phyloP scores from a whole-genome alignment of 2,113 vertebrate genomes.

The Lampris megalopsis region DNA sequence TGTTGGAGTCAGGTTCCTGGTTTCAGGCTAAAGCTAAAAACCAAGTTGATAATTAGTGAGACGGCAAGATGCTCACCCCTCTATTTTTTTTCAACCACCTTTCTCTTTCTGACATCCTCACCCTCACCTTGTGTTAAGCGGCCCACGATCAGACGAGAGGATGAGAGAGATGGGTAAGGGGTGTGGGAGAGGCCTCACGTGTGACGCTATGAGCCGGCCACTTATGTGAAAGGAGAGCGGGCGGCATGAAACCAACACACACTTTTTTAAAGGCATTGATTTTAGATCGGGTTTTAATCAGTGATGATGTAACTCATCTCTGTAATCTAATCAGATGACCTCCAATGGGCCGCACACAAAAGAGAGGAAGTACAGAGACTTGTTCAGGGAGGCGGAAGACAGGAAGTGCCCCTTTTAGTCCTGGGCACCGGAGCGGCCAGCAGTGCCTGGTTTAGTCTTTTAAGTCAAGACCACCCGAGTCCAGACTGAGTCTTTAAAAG shows the following conservation, averaged over 20 bases:
- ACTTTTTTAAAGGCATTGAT: not conserved
- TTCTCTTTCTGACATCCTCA: not conserved
- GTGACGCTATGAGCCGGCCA: no score
- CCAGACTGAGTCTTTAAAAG: no score
- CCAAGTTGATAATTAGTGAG: constrained; percentile 67
- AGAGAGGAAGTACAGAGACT: not conserved
- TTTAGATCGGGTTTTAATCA: not conserved
- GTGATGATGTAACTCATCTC: not conserved
- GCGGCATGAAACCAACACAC: no score
- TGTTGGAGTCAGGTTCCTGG: constrained; percentile 79
- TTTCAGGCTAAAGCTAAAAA: constrained; percentile 72
- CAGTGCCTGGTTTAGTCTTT: not conserved
- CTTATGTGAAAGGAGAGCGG: no score
- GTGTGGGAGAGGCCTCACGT: no score
- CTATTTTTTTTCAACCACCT: constrained; percentile 17
- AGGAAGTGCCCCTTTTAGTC: not conserved
- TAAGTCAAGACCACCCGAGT: no score
- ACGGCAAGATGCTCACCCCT: constrained; percentile 28
- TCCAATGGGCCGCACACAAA: not conserved
- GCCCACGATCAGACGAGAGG: no score
- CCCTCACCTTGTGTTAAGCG: no score
- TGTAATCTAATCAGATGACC: not conserved
- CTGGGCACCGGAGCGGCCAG: not conserved
- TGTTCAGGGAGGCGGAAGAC: not conserved
- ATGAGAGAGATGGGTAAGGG: no score